These are phyloP conservation scores for Rhinopomastus cyanomelas DNA, from an alignment of 2,113 vertebrate genomes.

Conservation along the genomic window DNA sequence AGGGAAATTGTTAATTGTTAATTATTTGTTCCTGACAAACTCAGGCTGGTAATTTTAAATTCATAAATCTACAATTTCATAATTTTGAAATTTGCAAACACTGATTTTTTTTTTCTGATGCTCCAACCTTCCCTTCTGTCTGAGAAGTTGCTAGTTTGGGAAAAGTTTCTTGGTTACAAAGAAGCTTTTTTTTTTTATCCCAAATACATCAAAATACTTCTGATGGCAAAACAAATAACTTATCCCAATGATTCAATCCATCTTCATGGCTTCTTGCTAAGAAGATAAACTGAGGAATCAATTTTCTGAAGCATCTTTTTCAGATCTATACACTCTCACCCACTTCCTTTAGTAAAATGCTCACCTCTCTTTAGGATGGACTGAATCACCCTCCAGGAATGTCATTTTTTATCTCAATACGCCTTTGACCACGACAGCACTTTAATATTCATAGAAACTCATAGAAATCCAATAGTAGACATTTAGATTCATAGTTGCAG, in stretches of 20 bases:
- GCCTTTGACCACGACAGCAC: background rate
- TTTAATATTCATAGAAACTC: slow-evolving; percentile 59
- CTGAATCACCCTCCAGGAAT: background rate
- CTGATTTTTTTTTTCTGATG: background rate
- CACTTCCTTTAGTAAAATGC: background rate
- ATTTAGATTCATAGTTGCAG: background rate
- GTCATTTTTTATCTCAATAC: background rate
- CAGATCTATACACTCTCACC: background rate
- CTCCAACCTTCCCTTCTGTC: background rate
- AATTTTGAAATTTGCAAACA: background rate
- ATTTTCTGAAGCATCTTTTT: slow-evolving; percentile 4
- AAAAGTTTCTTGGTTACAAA: background rate
- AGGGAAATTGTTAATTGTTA: background rate
- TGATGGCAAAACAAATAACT: background rate
- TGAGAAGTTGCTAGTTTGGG: background rate
- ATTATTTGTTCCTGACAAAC: background rate
- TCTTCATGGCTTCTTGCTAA: background rate
- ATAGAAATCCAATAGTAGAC: background rate
- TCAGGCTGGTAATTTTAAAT: background rate
- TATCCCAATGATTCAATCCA: background rate
- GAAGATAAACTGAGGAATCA: slow-evolving; percentile 31
- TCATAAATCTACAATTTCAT: background rate
- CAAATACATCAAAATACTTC: background rate
- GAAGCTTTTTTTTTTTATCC: background rate
- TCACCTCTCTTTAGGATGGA: background rate